These are phyloP conservation scores for Heliothis subflexa DNA, from an alignment of 1,140 invertebrate species.

Conservation along the genomic window DNA sequence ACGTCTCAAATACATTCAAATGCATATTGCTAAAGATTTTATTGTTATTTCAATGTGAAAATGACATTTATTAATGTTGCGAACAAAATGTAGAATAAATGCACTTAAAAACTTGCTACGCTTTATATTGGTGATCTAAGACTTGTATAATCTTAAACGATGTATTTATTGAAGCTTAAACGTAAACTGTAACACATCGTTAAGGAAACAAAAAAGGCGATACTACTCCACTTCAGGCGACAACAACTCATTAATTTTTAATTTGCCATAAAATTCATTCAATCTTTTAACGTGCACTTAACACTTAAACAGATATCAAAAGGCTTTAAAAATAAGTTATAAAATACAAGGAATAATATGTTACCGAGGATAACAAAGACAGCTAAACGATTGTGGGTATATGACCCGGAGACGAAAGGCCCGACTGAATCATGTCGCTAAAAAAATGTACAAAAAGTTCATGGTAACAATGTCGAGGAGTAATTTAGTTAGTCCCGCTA, in stretches of 20 bases:
- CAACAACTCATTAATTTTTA: conserved; percentile 13
- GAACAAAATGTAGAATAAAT: conserved; percentile 12
- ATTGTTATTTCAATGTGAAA: conserved; percentile 48
- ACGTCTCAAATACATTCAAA: conserved; percentile 59
- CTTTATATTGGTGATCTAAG: background rate
- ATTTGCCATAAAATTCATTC: conserved; percentile 2
- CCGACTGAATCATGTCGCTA: conserved; percentile 51
- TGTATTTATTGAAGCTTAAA: background rate
- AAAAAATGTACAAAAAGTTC: conserved; percentile 45
- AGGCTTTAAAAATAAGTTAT: conserved; percentile 11
- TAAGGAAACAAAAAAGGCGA: background rate
- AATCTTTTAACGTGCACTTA: background rate
- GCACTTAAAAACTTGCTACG: background rate
- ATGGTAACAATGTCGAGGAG: conserved; percentile 9
- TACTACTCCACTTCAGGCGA: background rate
- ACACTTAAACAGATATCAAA: conserved; percentile 5
- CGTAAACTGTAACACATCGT: background rate
- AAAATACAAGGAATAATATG: conserved; percentile 16
- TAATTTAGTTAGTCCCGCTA: conserved; percentile 36
- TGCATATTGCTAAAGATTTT: conserved; percentile 49
- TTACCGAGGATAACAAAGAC: conserved; percentile 28
- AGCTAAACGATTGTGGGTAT: conserved; percentile 44
- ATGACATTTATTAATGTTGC: conserved; percentile 41
- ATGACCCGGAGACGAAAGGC: conserved; percentile 55
- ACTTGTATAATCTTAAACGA: background rate